phyloP scores from a whole-genome alignment of 1,140 invertebrate genomes.

The Brachionus rubens region DNA sequence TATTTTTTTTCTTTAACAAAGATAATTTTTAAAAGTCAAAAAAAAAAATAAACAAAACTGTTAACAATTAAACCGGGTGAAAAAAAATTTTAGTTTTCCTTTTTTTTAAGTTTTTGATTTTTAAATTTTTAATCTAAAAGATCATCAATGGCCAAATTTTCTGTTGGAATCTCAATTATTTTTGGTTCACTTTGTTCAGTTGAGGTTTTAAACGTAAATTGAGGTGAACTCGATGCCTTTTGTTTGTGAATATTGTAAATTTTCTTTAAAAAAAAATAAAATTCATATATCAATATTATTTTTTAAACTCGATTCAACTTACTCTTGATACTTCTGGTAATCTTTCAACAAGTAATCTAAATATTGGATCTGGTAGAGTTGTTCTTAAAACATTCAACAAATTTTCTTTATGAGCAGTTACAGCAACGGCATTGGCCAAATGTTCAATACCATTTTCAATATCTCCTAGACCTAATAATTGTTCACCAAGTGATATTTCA shows the following conservation, averaged over 20 bases:
- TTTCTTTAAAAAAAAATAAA: constrained; percentile 13
- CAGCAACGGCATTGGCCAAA: constrained; percentile 86
- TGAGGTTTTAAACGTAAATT: background rate
- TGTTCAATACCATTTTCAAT: constrained; percentile 86
- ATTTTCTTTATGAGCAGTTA: constrained; percentile 89
- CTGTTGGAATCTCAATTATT: constrained; percentile 26
- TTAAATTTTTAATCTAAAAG: constrained; percentile 27
- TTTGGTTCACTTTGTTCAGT: background rate
- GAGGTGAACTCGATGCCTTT: background rate
- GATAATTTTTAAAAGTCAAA: too few species aligned
- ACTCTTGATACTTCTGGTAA: constrained; percentile 32
- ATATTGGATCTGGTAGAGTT: constrained; percentile 42
- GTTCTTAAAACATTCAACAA: constrained; percentile 75
- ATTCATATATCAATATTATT: background rate
- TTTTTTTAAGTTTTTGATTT: background rate
- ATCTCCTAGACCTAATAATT: constrained; percentile 73
- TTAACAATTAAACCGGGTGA: background rate
- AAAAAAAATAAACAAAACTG: background rate
- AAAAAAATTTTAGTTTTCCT: background rate
- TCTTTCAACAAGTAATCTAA: constrained; percentile 28
- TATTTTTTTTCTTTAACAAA: too few species aligned
- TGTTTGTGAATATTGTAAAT: constrained; percentile 34
- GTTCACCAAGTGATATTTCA: constrained; percentile 79
- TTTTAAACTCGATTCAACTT: background rate
- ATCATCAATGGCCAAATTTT: constrained; percentile 39